A percentile compares a stretch with the other conserved stretches of the same genome.
These are phyloP conservation scores for Campylorhamphus procurvoides DNA, from an alignment of 2,113 vertebrate genomes.

Conservation along the genomic window DNA sequence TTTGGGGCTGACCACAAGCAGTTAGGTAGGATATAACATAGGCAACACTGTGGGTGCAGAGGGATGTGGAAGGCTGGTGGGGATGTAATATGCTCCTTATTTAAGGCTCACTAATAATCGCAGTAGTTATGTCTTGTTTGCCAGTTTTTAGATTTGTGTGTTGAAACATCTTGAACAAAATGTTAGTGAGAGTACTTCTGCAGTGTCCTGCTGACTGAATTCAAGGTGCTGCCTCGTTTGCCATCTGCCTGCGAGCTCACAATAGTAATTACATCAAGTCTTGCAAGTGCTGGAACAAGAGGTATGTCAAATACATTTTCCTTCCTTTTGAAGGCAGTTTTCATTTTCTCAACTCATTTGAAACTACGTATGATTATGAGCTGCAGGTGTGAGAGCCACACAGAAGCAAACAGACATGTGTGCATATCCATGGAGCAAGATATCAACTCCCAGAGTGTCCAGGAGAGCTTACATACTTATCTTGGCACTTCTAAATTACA, in stretches of 20 bases:
- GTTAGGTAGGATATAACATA: background rate
- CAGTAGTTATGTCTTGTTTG: slow-evolving; percentile 12
- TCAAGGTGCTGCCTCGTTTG: slow-evolving; percentile 50
- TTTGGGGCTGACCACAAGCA: background rate
- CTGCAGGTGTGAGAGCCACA: slow-evolving; percentile 61
- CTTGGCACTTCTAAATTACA: slow-evolving; percentile 48
- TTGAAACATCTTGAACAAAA: slow-evolving; percentile 74
- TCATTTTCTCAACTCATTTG: slow-evolving; percentile 67
- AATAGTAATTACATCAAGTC: slow-evolving; percentile 69
- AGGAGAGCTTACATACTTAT: background rate
- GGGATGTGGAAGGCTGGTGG: background rate
- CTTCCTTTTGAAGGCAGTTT: slow-evolving; percentile 69
- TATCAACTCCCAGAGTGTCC: background rate
- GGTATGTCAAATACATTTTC: slow-evolving; percentile 64
- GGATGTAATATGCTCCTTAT: background rate
- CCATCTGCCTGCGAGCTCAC: slow-evolving; percentile 75
- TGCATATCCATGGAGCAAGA: background rate
- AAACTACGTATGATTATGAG: slow-evolving; percentile 47
- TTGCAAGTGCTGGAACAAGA: slow-evolving; percentile 54
- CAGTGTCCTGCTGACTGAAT: slow-evolving; percentile 68
- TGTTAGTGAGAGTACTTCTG: slow-evolving; percentile 66
- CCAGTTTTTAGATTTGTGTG: slow-evolving; percentile 59
- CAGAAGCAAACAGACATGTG: background rate
- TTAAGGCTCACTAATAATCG: slow-evolving; percentile 30
- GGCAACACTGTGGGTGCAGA: background rate